phyloP scores from a whole-genome alignment of 2,888 invertebrate species.

The Adineta ricciae region DNA sequence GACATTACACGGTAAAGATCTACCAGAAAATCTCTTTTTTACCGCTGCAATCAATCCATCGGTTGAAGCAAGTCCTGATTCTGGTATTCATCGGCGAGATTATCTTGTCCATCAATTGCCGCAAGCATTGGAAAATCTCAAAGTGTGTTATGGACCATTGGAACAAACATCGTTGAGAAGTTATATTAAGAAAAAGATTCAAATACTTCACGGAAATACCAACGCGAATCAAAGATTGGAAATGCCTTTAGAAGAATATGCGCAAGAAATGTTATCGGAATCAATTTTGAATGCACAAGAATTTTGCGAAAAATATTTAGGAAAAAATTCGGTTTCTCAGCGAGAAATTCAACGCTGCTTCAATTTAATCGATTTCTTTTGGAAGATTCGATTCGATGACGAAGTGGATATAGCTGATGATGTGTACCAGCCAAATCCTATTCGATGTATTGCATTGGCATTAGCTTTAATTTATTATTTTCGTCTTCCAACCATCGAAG shows the following conservation, averaged over 20 bases:
- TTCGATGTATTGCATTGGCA: neutral
- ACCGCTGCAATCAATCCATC: conserved; percentile 28
- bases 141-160: neutral
- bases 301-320: neutral
- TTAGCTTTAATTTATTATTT: neutral
- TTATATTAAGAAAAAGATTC: neutral
- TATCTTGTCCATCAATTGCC: neutral
- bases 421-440: neutral
- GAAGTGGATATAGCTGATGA: neutral
- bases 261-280: neutral
- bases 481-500: neutral
- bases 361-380: neutral
- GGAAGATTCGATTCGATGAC: neutral
- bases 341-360: neutral
- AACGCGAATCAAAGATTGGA: neutral
- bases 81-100: neutral
- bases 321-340: neutral
- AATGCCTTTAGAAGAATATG: neutral
- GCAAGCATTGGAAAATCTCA: neutral
- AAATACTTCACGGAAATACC: too few relatives aligned
- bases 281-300: neutral
- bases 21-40: conserved; percentile 18
- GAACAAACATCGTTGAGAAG: neutral
- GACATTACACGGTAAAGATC: neutral
- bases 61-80: neutral